Conservation (phyloP, 2,113 vertebrate genomes). For the Tupaia tana region DNA sequence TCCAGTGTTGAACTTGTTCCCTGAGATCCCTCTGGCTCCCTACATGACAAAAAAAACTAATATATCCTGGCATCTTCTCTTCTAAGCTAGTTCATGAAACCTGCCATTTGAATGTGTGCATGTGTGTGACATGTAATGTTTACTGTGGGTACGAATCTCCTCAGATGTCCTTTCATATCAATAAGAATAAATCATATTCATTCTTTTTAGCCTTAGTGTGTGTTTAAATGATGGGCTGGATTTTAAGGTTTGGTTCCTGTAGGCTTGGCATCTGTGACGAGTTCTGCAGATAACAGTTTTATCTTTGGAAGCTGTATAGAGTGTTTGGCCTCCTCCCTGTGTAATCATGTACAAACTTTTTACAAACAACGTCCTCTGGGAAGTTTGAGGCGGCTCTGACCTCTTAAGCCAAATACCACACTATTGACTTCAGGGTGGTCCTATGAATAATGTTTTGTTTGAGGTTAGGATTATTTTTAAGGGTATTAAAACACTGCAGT, state of each 20-base stretch:
- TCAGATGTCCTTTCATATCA: slow-evolving; percentile 29
- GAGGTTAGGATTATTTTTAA: slow-evolving; percentile 35
- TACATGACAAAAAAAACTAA: neutral
- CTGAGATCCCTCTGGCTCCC: neutral
- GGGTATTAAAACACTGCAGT: slow-evolving; percentile 3
- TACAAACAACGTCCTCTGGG: neutral
- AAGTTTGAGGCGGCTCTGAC: neutral
- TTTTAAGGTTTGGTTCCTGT: neutral
- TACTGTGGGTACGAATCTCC: neutral
- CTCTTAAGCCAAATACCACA: neutral
- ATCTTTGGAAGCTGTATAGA: neutral
- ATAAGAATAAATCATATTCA: slow-evolving; percentile 28
- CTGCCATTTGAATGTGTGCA: neutral
- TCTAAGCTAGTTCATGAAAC: neutral
- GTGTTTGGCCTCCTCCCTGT: neutral
- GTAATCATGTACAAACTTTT: slow-evolving; percentile 40
- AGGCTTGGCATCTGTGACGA: neutral
- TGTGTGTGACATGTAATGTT: neutral
- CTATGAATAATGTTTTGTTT: slow-evolving; percentile 41
- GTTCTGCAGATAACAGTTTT: slow-evolving; percentile 16
- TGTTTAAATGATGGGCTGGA: neutral
- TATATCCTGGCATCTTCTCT: neutral
- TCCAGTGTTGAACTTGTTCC: neutral
- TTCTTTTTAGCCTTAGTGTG: neutral
- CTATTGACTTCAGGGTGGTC: slow-evolving; percentile 45